Base-by-base conservation (phyloP, 1,140 invertebrate genomes). In the Drosophila tani region DNA sequence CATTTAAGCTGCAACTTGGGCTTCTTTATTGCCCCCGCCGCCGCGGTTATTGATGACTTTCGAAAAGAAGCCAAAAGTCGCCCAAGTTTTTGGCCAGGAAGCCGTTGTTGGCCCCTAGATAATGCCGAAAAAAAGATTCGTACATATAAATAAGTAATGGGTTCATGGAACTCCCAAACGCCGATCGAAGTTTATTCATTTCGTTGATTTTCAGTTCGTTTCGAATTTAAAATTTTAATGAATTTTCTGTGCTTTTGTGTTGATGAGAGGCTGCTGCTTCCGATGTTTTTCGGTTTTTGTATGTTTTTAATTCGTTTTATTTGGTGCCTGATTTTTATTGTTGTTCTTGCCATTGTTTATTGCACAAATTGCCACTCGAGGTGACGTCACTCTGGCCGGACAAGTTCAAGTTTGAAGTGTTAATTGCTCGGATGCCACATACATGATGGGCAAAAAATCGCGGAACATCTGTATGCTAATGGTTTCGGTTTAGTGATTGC, bases 341-440 rank as follows among this genome's bases (percentile, higher is more conserved):
- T 86, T 75, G 59, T 68, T 82, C 69, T 77, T 55, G 62, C 71
- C 76, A 88, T 83, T 83, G 83, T 82, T 68, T 82, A 69, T 80
- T 87, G 83, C 80, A 88, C 70, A 58, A 78, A 86, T 82, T 79
- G 66, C 58, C 55, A 47, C 38, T 15, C 19, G 12, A 24, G 21
- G 53, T 87, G 84, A 87, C 83, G 83, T 84, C 83, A 86, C 32
- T 60, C 40, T 24, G 51, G 58, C 43, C 65, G 21, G 15, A 77
- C 64, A 87, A 87, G 83, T 87, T 87, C 83, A 87, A 88, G 83
- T 87, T 81, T 81, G 53, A 62, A 63, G 80, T 75, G 64, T 41
- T 81, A 83, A 87, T 88, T 81, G 68, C 82, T 77, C 50, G 62
- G 46, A 63, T 75, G 65, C 46, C 43, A 40, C 46, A 73, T 21